A percentile compares a stretch with the other conserved stretches of the same genome.
Conservation (phyloP, 1,140 invertebrate genomes). For the Bathynomus jamesi region DNA sequence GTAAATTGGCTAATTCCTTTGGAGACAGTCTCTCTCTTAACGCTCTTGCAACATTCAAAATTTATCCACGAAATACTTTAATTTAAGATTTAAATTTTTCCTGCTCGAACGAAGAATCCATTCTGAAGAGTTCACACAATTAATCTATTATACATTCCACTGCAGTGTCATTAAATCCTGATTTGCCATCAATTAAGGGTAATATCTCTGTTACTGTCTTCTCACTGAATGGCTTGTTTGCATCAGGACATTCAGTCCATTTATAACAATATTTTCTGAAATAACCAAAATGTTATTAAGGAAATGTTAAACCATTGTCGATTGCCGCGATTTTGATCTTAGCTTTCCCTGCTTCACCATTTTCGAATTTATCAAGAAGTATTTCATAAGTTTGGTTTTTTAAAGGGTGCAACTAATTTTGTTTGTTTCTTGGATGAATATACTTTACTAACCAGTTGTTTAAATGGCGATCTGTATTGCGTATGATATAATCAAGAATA, state of each 20-base stretch:
- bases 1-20: background rate
- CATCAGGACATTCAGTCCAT: slow-evolving; percentile 2
- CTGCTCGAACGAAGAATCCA: background rate
- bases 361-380: slow-evolving; percentile 3
- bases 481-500: slow-evolving; percentile 5
- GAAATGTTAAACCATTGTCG: slow-evolving; percentile 10
- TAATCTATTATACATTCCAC: background rate
- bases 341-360: background rate
- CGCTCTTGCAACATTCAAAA: slow-evolving; percentile 3
- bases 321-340: slow-evolving; percentile 11
- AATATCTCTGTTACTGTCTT: background rate
- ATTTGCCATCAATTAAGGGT: background rate
- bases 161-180: background rate
- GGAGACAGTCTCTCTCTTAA: background rate
- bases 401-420: too few relatives aligned
- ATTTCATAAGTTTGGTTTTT: background rate
- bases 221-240: slow-evolving; percentile 1
- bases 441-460: slow-evolving; percentile 9
- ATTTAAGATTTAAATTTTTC: background rate
- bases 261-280: slow-evolving; percentile 10
- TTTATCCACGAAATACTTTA: slow-evolving; percentile 3
- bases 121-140: background rate
- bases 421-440: background rate
- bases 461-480: slow-evolving; percentile 3
- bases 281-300: background rate